phyloP scores from a whole-genome alignment of 2,113 vertebrate species.

The Cebidichthys violaceus region DNA sequence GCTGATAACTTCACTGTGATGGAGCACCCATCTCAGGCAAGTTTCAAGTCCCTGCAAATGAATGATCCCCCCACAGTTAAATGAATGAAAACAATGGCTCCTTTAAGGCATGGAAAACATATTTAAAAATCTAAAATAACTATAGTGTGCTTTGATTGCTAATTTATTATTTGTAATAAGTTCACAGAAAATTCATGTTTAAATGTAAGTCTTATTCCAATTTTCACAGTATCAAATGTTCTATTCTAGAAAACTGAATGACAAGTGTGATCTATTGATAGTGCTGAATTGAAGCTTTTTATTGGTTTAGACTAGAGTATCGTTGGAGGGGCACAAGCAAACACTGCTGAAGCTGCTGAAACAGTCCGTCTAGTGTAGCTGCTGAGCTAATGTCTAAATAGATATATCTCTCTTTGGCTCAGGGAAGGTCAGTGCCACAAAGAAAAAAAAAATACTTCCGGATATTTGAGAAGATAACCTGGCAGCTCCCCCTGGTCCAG shows the following conservation, averaged over 20 bases:
- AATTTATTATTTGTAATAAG: background rate
- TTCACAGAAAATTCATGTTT: background rate
- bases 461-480: conserved; percentile 86
- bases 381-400: conserved; percentile 76
- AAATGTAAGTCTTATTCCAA: background rate
- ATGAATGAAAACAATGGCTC: background rate
- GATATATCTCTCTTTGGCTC: conserved; percentile 70
- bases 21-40: background rate
- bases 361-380: conserved; percentile 49
- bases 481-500: conserved; percentile 63
- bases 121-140: conserved; percentile 1
- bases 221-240: background rate
- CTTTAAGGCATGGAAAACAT: background rate
- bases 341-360: conserved; percentile 62
- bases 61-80: background rate
- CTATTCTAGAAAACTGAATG: background rate
- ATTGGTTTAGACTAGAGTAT: conserved; percentile 33
- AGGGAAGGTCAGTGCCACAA: conserved; percentile 80
- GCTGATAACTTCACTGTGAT: conserved; percentile 16
- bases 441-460: conserved; percentile 73
- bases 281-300: conserved; percentile 42
- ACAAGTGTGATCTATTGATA: conserved; percentile 24
- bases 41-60: conserved; percentile 41
- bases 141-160: background rate
- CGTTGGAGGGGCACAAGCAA: conserved; percentile 42